Base-by-base conservation (phyloP, 2,113 vertebrate species). In the Tylochromis polylepis region DNA sequence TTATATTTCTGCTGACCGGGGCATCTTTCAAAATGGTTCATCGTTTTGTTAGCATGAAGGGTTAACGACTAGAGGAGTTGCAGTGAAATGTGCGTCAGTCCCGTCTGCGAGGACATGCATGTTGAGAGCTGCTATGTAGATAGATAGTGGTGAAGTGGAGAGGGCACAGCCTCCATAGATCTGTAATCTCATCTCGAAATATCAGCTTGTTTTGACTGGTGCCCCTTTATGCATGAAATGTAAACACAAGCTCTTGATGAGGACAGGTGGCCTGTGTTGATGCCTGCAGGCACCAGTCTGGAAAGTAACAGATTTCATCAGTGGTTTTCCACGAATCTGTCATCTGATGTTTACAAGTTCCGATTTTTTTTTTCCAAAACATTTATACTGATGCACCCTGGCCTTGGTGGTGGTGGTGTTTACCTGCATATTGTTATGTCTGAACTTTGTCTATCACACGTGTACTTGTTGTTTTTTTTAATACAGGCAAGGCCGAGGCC, bases 401-500 rank as follows among this genome's bases (percentile, higher is more conserved):
- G 60, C 7, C 18, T 51, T 15, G 27, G 38, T 67, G 49, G 34
- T 67, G 31, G 46, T 27, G 41, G 46, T 67, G 56, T 59, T 51
- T 67, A 49, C 16, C 22, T 58, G 6, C 29, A 3, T 70, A 36
- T 85, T 84, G 77, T 87, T 83, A 36, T 75, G 80, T 84, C 84
- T 88, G 1, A 18, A 41, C 24, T 57, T n/a, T 81, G 11, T 65
- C 18, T 36, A 12, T 70, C 55, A 59, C 20, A 22, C 22, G 24
- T 6, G 53, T 8, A 36, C 41, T 29, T 34, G n/a, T n/a, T 10
- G 16, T 65, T 58, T 84, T 56, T 60, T 75, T 86, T 77, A 2
- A 49, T 20, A 20, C 95, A 99, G 98, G 98, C 82, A 99, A 99
- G 93, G 95, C 97, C 0, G 98, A 99, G 93, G 95, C 95, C 22